Conservation (phyloP, 2,888 invertebrate genomes). For the Callimorpha dominula region DNA sequence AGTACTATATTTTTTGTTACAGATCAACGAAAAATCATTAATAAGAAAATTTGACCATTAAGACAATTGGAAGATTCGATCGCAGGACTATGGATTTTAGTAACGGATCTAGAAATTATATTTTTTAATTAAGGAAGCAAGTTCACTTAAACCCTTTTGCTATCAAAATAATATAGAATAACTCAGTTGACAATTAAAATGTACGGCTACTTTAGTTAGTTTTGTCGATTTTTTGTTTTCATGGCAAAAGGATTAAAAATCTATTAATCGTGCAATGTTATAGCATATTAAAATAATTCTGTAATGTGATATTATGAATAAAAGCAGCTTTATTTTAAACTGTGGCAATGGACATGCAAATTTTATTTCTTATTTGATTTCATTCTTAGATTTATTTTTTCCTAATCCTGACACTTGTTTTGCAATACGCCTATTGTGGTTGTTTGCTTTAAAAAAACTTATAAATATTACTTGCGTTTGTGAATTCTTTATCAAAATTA, state of each 20-base stretch:
- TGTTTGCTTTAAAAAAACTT: no score
- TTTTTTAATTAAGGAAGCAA: no score
- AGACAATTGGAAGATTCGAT: neutral
- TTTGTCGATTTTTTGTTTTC: neutral
- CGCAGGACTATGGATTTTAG: neutral
- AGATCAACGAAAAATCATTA: slow-evolving; percentile 13
- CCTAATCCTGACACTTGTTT: no score
- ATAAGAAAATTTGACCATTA: no score
- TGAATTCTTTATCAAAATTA: no score
- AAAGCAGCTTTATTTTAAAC: slow-evolving; percentile 16
- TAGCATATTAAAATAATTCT: slow-evolving; percentile 10
- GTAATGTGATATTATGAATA: slow-evolving; percentile 16
- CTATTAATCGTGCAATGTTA: slow-evolving; percentile 11
- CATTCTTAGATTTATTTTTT: no score
- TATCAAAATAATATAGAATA: neutral
- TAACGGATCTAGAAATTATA: no score
- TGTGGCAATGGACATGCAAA: neutral
- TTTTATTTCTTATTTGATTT: neutral
- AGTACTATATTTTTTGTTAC: slow-evolving; percentile 1
- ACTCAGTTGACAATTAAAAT: neutral
- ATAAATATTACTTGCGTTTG: no score
- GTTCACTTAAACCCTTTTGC: no score
- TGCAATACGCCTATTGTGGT: no score
- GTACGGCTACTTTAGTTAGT: neutral
- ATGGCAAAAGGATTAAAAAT: slow-evolving; percentile 1